A percentile compares a stretch with the other conserved stretches of the same genome.
These are phyloP conservation scores for Elaphurus davidianus DNA, from an alignment of 2,113 vertebrate species.

Conservation along the genomic window DNA sequence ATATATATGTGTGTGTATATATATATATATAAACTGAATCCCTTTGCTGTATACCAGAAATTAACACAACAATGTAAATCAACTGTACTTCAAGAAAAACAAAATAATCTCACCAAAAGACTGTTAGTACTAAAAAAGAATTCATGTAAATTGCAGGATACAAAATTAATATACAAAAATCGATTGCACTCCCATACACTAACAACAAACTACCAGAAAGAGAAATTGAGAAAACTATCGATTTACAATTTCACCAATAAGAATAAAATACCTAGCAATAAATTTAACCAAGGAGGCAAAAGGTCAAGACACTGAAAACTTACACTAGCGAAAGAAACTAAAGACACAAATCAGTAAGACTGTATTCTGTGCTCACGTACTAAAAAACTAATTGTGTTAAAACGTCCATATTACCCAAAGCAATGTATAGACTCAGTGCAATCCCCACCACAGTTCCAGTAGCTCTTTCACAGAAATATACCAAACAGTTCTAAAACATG, in stretches of 20 bases:
- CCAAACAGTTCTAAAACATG: not conserved
- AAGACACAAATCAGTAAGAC: not conserved
- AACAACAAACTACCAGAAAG: not conserved
- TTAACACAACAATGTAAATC: not conserved
- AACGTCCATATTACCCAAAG: not conserved
- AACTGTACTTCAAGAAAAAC: not conserved
- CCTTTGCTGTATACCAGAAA: not conserved
- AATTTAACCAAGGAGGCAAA: not conserved
- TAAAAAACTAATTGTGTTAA: not conserved
- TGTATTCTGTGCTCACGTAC: not conserved
- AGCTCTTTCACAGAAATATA: not conserved
- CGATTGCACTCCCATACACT: not conserved
- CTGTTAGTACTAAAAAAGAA: not conserved
- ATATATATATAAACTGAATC: not conserved
- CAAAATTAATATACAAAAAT: not conserved
- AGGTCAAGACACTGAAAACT: not conserved
- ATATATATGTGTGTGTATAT: not conserved
- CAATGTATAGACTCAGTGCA: not conserved
- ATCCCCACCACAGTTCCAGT: not conserved
- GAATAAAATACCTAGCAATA: not conserved
- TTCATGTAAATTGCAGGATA: not conserved
- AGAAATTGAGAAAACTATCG: not conserved
- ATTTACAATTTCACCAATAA: not conserved
- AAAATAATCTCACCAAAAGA: not conserved
- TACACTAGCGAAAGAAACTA: not conserved